A percentile compares a stretch with the other conserved stretches of the same genome.
phyloP scores from a whole-genome alignment of 1,140 invertebrate species.

The Papilio glaucus region DNA sequence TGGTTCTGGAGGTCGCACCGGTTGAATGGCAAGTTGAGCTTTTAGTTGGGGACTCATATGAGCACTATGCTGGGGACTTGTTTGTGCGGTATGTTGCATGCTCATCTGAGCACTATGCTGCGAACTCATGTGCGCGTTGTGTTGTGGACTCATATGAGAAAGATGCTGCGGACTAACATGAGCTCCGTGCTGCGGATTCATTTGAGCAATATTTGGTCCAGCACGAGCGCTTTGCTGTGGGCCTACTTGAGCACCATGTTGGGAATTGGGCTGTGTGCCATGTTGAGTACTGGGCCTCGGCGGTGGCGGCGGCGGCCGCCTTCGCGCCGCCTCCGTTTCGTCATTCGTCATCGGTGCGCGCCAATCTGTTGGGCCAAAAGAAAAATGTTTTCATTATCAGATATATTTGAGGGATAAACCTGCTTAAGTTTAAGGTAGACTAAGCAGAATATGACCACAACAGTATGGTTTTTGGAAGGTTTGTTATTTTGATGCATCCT shows the following conservation, averaged over 20 bases:
- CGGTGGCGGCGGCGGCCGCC: conserved; percentile 64
- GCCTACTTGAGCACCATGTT: background rate
- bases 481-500: conserved; percentile 3
- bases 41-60: conserved; percentile 21
- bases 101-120: conserved; percentile 18
- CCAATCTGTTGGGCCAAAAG: conserved; percentile 66
- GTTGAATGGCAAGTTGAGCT: conserved; percentile 36
- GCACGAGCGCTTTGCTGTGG: background rate
- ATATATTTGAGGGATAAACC: no score
- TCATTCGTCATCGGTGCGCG: conserved; percentile 75
- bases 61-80: conserved; percentile 4
- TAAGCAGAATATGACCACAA: no score
- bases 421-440: no score
- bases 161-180: conserved; percentile 5
- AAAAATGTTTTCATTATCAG: background rate
- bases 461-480: no score
- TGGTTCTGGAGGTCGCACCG: conserved; percentile 56
- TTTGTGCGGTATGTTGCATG: conserved; percentile 22
- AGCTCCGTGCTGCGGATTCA: conserved; percentile 6
- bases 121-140: background rate
- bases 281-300: conserved; percentile 51
- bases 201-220: conserved; percentile 11
- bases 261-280: background rate
- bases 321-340: conserved; percentile 69
- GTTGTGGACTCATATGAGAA: conserved; percentile 8